These are phyloP conservation scores for Gastracanthus pulcherrimus DNA, from an alignment of 2,888 invertebrate species.

Conservation along the genomic window DNA sequence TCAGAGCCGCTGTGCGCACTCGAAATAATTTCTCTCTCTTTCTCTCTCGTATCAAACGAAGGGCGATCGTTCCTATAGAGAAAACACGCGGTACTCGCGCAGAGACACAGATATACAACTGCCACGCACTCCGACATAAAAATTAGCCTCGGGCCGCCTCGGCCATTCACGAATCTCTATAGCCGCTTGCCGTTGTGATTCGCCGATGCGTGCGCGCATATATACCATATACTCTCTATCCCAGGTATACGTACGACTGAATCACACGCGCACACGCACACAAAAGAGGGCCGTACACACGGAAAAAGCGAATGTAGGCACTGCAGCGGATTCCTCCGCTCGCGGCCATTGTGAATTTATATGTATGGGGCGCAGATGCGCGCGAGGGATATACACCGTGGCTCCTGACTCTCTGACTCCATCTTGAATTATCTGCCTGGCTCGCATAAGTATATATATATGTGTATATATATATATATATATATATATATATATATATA, in stretches of 20 bases:
- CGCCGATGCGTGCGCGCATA: slow-evolving; percentile 61
- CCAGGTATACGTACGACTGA: not conserved
- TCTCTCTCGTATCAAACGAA: not conserved
- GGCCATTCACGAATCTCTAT: too few species aligned
- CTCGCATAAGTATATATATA: not conserved
- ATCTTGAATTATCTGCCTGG: slow-evolving; percentile 74
- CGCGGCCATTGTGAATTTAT: too few species aligned
- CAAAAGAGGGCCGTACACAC: not conserved
- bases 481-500: too few species aligned
- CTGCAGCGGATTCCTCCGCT: too few species aligned
- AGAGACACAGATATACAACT: not conserved
- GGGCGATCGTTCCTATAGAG: not conserved
- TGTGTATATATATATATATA: not conserved
- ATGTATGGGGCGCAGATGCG: too few species aligned
- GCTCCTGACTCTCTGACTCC: slow-evolving; percentile 74
- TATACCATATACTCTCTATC: too few species aligned
- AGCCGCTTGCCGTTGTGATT: slow-evolving; percentile 59
- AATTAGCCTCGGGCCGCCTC: slow-evolving; percentile 35
- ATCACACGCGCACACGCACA: not conserved
- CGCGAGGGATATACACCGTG: too few species aligned
- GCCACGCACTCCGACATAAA: not conserved
- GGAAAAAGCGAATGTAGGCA: too few species aligned
- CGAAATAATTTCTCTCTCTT: not conserved
- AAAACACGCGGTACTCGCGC: slow-evolving; percentile 1
- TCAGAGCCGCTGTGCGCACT: too few species aligned